Percentiles rank a stretch among this genome's conserved stretches.
Evolutionary conservation across 2,888 invertebrate genomes (phyloP).

Genomic region (Amphipoea oculea): DNA sequence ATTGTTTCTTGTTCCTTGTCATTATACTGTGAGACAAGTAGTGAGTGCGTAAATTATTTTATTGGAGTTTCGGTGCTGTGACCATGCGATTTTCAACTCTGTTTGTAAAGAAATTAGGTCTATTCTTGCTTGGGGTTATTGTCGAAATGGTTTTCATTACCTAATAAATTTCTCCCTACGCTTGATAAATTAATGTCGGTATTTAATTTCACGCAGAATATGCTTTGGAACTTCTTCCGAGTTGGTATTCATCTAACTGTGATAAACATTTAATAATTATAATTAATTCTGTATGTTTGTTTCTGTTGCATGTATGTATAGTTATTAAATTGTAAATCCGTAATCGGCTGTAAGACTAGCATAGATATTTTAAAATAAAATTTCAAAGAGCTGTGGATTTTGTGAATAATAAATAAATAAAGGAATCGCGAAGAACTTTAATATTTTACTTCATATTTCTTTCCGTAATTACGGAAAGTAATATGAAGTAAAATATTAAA

Average conservation of each 20-base stretch:
- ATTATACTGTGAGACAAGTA: constrained; percentile 24
- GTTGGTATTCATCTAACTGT: not conserved
- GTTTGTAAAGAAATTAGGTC: accelerated
- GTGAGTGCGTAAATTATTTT: constrained; percentile 29
- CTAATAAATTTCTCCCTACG: constrained; percentile 26
- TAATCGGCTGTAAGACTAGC: too few species aligned
- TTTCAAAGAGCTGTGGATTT: too few species aligned
- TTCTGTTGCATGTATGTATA: too few species aligned
- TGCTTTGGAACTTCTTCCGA: constrained; percentile 15
- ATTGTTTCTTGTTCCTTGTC: constrained; percentile 44
- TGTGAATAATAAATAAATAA: too few species aligned
- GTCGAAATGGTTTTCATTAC: constrained; percentile 9
- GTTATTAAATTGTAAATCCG: too few species aligned
- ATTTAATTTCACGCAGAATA: constrained; percentile 33
- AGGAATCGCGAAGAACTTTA: not conserved
- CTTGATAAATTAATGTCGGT: constrained; percentile 27
- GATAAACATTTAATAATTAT: not conserved
- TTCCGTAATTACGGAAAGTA: too few species aligned
- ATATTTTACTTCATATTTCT: not conserved
- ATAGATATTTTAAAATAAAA: too few species aligned
- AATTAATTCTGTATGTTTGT: too few species aligned
- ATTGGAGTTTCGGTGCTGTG: not conserved
- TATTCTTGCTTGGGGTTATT: not conserved
- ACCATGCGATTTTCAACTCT: not conserved
- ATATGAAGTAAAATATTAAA: too few species aligned